Evolutionary conservation across 35 echinoderm and acorn worm genomes (phyloP).

Genomic region (Ptychodera flava): DNA sequence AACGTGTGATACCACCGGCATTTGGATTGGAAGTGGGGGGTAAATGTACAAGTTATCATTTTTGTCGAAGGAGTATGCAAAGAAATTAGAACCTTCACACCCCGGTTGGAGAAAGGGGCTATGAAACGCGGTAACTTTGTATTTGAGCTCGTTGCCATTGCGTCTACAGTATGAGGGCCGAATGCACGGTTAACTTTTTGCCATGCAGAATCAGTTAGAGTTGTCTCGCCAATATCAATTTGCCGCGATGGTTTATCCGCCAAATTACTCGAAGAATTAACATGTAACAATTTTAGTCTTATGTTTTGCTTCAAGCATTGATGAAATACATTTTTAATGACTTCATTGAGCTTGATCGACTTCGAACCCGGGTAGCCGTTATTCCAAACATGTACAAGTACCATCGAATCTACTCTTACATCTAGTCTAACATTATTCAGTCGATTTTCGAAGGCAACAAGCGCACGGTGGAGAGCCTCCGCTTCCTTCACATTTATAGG

Average conservation of each 20-base stretch:
- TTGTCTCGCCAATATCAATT: neutral
- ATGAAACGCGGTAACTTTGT: neutral
- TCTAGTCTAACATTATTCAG: neutral
- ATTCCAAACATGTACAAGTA: neutral
- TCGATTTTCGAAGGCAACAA: neutral
- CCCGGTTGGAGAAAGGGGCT: neutral
- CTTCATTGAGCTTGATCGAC: neutral
- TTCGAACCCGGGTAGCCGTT: neutral
- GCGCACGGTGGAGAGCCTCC: neutral
- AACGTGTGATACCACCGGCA: neutral
- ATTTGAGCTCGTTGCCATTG: neutral
- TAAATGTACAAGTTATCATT: neutral
- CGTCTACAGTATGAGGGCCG: neutral
- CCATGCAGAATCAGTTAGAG: neutral
- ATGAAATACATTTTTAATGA: neutral
- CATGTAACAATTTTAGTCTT: neutral
- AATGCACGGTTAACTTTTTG: neutral
- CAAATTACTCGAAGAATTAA: neutral
- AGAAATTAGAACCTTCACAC: neutral
- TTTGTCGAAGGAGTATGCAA: neutral
- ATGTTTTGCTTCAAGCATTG: neutral
- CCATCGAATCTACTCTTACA: neutral
- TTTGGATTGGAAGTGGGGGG: neutral
- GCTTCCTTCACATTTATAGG: neutral
- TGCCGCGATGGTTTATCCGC: neutral